Percentiles rank a stretch among this genome's conserved stretches.
Conservation (phyloP, 2,113 vertebrate genomes). For the Embiotoca jacksoni region DNA sequence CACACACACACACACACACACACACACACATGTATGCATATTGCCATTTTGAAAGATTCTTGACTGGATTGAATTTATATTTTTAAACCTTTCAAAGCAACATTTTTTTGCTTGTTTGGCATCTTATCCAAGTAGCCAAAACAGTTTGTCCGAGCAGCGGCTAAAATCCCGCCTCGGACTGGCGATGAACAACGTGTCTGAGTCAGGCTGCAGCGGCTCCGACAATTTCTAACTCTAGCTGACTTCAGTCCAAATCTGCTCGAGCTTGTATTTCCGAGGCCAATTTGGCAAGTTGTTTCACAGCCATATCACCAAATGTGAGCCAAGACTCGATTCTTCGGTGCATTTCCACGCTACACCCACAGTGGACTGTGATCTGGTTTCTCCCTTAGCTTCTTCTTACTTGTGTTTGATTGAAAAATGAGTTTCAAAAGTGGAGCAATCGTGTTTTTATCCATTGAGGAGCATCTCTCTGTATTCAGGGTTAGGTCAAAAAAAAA, state of each 20-base stretch:
- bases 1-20: conserved; percentile 12
- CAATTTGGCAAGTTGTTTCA: background rate
- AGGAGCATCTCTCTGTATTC: background rate
- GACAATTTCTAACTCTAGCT: conserved; percentile 7
- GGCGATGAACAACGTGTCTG: background rate
- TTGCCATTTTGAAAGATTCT: conserved; percentile 8
- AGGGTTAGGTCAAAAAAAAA: background rate
- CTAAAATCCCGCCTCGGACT: background rate
- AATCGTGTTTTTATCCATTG: background rate
- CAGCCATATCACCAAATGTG: background rate
- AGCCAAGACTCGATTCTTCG: background rate
- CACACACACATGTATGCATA: background rate
- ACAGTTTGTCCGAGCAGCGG: conserved; percentile 2
- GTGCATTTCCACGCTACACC: background rate
- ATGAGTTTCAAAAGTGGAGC: background rate
- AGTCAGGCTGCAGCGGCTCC: background rate
- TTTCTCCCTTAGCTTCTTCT: background rate
- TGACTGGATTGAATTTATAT: background rate
- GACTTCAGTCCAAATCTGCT: conserved; percentile 1
- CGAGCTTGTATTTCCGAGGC: background rate
- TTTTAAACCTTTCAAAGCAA: conserved; percentile 3
- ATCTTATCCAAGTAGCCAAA: background rate
- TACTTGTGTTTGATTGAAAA: background rate
- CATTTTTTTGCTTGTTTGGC: conserved; percentile 8
- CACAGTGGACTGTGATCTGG: background rate